These are phyloP conservation scores for Jacana jacana DNA, from an alignment of 2,113 vertebrate species.

Conservation along the genomic window DNA sequence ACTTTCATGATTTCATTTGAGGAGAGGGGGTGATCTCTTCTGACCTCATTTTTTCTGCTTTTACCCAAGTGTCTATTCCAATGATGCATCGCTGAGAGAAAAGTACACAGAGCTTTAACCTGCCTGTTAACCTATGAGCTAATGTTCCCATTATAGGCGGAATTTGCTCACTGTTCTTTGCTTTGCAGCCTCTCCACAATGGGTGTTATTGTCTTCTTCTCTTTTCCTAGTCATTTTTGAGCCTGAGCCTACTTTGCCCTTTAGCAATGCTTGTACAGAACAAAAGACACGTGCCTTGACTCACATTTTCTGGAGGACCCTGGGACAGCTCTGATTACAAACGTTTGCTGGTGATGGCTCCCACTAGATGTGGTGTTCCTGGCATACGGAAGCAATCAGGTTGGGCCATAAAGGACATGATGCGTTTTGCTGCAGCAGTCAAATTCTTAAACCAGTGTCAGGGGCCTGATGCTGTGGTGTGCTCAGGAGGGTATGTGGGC, in stretches of 20 bases:
- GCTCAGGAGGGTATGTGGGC: not conserved
- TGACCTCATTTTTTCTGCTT: not conserved
- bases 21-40: not conserved
- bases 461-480: not conserved
- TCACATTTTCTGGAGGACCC: constrained; percentile 9
- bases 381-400: constrained; percentile 59
- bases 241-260: not conserved
- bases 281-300: constrained; percentile 21
- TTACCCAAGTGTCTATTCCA: not conserved
- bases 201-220: constrained; percentile 24
- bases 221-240: not conserved
- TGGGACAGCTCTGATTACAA: constrained; percentile 44
- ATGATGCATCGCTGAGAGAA: not conserved
- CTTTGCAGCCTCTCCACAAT: constrained; percentile 6
- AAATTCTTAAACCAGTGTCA: not conserved
- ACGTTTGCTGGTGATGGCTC: constrained; percentile 10
- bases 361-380: not conserved
- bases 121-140: constrained; percentile 53
- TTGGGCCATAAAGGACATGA: not conserved
- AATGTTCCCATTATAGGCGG: not conserved
- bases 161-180: not conserved
- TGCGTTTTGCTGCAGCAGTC: not conserved
- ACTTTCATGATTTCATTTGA: not conserved
- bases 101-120: not conserved
- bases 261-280: not conserved